Evolutionary conservation across 2,113 vertebrate species (phyloP).

Genomic region (Hystrix cristata): DNA sequence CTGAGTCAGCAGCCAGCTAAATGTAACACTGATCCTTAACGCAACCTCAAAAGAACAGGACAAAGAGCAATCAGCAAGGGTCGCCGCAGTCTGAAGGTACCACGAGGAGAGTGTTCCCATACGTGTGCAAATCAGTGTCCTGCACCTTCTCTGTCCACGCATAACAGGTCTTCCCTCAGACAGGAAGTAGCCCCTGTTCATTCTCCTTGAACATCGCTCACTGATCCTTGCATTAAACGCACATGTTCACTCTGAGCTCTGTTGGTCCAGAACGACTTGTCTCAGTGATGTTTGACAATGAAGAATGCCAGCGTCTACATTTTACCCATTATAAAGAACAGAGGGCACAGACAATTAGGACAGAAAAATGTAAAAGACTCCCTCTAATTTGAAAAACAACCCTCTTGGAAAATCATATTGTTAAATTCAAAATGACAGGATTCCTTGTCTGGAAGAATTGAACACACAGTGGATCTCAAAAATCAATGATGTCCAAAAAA

Average conservation of each 20-base stretch:
- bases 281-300: not conserved
- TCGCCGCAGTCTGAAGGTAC: conserved; percentile 64
- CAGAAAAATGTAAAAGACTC: not conserved
- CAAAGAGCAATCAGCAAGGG: not conserved
- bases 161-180: conserved; percentile 79
- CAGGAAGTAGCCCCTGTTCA: conserved; percentile 76
- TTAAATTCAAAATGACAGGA: conserved; percentile 50
- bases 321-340: not conserved
- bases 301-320: not conserved
- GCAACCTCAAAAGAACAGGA: not conserved
- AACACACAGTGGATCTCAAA: conserved; percentile 63
- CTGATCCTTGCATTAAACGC: conserved; percentile 70
- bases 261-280: not conserved
- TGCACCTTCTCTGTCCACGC: conserved; percentile 75
- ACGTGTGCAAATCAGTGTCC: conserved; percentile 68
- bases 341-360: not conserved
- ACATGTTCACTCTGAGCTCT: conserved; percentile 61
- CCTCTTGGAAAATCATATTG: conserved; percentile 19
- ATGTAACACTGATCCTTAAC: not conserved
- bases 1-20: conserved; percentile 44
- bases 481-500: conserved; percentile 48
- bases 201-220: conserved; percentile 67
- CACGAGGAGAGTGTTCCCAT: conserved; percentile 74
- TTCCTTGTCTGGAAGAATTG: conserved; percentile 35
- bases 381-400: not conserved